Percentiles rank a stretch among this genome's conserved stretches.
phyloP scores from a whole-genome alignment of 2,888 invertebrate species.

The Drosophila stalkeri region DNA sequence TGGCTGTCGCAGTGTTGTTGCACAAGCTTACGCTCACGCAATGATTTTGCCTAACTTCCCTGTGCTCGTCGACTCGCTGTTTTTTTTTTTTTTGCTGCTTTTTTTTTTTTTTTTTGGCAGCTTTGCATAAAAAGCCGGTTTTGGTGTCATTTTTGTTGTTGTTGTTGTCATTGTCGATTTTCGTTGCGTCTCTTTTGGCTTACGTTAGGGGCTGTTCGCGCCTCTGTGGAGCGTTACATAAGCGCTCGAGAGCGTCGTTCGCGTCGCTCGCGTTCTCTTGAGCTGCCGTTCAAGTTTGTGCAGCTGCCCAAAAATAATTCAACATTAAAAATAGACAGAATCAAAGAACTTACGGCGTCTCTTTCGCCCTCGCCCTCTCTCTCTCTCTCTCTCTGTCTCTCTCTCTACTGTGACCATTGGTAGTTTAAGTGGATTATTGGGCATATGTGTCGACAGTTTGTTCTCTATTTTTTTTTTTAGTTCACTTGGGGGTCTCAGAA shows the following conservation, averaged over 20 bases:
- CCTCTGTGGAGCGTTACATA: constrained; percentile 54
- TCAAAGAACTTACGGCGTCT: constrained; percentile 7
- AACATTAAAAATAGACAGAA: constrained; percentile 49
- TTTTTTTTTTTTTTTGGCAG: constrained; percentile 61
- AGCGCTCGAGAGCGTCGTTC: constrained; percentile 8
- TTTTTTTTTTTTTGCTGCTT: not conserved
- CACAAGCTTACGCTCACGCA: constrained; percentile 75
- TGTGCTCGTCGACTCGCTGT: not conserved
- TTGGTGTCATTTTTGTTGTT: constrained; percentile 37
- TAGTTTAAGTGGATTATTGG: constrained; percentile 69
- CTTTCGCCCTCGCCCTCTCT: too few species aligned
- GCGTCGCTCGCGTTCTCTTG: not conserved
- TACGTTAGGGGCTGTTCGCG: constrained; percentile 71
- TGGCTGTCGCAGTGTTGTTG: constrained; percentile 48
- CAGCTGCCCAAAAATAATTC: constrained; percentile 51
- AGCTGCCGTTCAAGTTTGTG: constrained; percentile 12
- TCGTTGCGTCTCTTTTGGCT: constrained; percentile 31
- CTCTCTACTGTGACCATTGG: not conserved
- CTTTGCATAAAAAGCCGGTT: constrained; percentile 79
- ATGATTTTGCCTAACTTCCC: constrained; percentile 33
- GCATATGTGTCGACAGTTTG: constrained; percentile 42
- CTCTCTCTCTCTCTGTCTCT: not conserved
- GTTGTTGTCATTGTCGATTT: constrained; percentile 7
- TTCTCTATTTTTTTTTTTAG: not conserved
- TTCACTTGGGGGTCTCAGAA: constrained; percentile 57